Base-by-base conservation (phyloP, 2,797 vertebrate genomes). In the Lacerta bilineata region DNA sequence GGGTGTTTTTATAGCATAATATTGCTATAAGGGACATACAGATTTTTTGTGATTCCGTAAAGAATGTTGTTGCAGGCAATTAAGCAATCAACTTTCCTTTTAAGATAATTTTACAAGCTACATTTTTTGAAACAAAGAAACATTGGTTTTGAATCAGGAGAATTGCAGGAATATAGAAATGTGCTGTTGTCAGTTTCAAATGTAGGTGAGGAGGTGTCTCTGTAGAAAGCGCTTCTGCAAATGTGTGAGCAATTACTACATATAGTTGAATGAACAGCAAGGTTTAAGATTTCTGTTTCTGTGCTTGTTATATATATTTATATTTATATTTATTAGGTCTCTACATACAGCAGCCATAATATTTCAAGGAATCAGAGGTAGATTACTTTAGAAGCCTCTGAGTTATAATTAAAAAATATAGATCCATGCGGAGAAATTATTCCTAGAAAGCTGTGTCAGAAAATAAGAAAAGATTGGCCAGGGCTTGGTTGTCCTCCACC, bases 61-160 rank as follows among this genome's bases (percentile, higher is more conserved):
- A 71, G 10, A 39, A 3, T 33, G 79, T 25, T 87, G 64, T 66
- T 88, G 76, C 81, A 75, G 87, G 77, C 91, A 86, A 88, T 88
- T 72, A 83, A 55, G 72, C 20, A 8, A 33, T 18, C 75, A 75
- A 82, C 81, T 50, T 86, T 2, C 61, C 59, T 61, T 0, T 3
- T 80, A 46, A 36, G 61, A 82, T 87, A 82, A 55, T 55, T 79
- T 91, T 72, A 41, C 13, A 91, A 91, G 41, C 87, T 1, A 25
- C 18, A 83, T 77, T 75, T 68, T 0, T 46, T 88, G 33, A 3
- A 39, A 15, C 72, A 72, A 36, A 68, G 80, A n/a, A 8, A 92
- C 64, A 5, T 43, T 59, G 1, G 46, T 75, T 50, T 68, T 90
- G 87, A 83, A 46, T 36, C 50, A 91, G 8, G 61, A 61, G 94